These are phyloP conservation scores for Seira ritae DNA, from an alignment of 2,888 invertebrate genomes.

Conservation along the genomic window DNA sequence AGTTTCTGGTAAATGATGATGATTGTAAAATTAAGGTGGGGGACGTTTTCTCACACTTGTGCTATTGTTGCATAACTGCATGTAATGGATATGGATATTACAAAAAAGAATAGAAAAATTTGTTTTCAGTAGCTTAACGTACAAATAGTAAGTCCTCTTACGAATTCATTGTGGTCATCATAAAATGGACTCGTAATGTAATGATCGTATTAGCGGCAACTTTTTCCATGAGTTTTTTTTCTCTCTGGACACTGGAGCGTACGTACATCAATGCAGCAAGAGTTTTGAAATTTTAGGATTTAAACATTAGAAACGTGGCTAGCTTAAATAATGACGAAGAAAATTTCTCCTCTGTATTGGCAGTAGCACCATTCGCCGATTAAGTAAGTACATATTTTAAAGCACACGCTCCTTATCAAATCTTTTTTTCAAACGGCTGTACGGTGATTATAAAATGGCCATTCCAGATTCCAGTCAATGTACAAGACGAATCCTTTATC, in stretches of 20 bases:
- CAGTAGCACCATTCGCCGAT: background rate
- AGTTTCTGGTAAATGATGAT: background rate
- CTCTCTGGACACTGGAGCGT: no score
- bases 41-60: slow-evolving; percentile 36
- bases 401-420: background rate
- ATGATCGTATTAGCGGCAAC: background rate
- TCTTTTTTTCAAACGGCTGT: background rate
- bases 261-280: no score
- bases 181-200: background rate
- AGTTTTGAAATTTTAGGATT: background rate
- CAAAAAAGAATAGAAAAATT: background rate
- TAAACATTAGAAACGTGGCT: slow-evolving; percentile 1
- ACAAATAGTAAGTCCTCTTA: background rate
- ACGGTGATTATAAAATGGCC: background rate
- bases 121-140: background rate
- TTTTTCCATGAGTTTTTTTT: no score
- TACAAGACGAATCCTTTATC: background rate
- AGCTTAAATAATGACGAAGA: background rate
- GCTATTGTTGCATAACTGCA: slow-evolving; percentile 8
- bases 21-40: background rate
- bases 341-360: no score
- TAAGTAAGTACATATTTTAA: no score
- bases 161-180: background rate
- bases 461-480: slow-evolving; percentile 1
- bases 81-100: background rate